Evolutionary conservation across 30 jellyfish, hydroid and myxozoan species (phyloP).

Genomic region (Pseudorhiza aurosa): DNA sequence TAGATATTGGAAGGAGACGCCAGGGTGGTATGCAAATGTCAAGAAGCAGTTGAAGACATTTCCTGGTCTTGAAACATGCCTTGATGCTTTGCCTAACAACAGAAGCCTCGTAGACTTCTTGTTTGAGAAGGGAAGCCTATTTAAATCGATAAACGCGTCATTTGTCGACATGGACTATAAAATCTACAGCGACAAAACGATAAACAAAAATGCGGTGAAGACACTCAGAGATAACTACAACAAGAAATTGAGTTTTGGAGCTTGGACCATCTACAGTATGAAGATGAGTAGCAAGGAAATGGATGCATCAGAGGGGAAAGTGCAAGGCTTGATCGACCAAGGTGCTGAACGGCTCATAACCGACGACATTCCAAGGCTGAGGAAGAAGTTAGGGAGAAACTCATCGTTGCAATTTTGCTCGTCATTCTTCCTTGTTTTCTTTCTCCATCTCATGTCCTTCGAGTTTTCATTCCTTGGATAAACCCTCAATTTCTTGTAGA

Average conservation of each 20-base stretch:
- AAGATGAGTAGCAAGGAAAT: conserved; percentile 34
- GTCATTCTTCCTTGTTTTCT: background rate
- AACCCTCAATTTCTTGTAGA: too few relatives aligned
- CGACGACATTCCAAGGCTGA: conserved; percentile 85
- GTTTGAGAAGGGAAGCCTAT: conserved; percentile 68
- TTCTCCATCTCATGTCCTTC: too few relatives aligned
- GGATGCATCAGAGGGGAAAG: conserved; percentile 18
- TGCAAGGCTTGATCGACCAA: conserved; percentile 20
- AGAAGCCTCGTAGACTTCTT: conserved; percentile 43
- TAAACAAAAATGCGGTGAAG: conserved; percentile 29
- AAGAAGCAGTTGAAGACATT: conserved; percentile 18
- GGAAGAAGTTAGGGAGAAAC: conserved; percentile 43
- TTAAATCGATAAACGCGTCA: conserved; percentile 75
- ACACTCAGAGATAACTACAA: conserved; percentile 70
- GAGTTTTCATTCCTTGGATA: too few relatives aligned
- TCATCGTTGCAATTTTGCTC: background rate
- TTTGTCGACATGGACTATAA: conserved; percentile 68
- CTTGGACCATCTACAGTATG: conserved; percentile 84
- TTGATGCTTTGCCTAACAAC: conserved; percentile 57
- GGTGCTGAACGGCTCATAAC: conserved; percentile 83
- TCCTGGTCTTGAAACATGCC: conserved; percentile 66
- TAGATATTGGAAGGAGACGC: conserved; percentile 30
- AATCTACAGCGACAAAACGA: conserved; percentile 39
- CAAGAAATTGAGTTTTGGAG: conserved; percentile 70
- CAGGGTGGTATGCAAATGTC: background rate